Evolutionary conservation across 2,797 vertebrate genomes (phyloP).

Genomic region (Simalia tracyae): DNA sequence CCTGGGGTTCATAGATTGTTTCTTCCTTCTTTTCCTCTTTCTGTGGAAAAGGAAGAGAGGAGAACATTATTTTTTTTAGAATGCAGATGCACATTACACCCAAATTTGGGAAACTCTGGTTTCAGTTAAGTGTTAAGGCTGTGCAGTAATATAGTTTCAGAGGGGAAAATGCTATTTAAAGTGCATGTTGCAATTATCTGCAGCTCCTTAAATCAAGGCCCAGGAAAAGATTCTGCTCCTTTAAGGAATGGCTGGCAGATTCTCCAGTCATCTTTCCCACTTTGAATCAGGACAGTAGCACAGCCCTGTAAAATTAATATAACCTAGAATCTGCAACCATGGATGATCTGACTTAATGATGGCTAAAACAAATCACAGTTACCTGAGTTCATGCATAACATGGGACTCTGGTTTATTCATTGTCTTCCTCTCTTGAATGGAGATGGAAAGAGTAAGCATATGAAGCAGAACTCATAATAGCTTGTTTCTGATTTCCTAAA

Average conservation of each 20-base stretch:
- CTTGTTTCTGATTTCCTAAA: not conserved
- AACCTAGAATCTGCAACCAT: not conserved
- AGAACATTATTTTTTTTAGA: not conserved
- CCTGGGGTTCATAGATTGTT: not conserved
- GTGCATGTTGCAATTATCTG: not conserved
- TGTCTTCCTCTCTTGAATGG: not conserved
- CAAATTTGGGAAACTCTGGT: not conserved
- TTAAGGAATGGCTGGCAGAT: not conserved
- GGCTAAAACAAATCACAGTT: not conserved
- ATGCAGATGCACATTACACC: not conserved
- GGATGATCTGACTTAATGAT: not conserved
- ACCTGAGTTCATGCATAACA: not conserved
- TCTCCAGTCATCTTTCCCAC: not conserved
- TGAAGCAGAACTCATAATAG: not conserved
- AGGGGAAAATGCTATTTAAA: not conserved
- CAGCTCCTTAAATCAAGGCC: not conserved
- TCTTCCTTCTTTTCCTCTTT: not conserved
- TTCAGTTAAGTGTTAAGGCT: not conserved
- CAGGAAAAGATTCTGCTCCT: not conserved
- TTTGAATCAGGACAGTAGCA: not conserved
- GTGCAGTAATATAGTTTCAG: not conserved
- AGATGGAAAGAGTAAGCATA: not conserved
- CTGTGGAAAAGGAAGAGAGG: not conserved
- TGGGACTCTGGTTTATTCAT: not conserved
- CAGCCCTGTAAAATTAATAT: not conserved